phyloP scores from a whole-genome alignment of 2,113 vertebrate genomes.

The Tamias sibiricus region DNA sequence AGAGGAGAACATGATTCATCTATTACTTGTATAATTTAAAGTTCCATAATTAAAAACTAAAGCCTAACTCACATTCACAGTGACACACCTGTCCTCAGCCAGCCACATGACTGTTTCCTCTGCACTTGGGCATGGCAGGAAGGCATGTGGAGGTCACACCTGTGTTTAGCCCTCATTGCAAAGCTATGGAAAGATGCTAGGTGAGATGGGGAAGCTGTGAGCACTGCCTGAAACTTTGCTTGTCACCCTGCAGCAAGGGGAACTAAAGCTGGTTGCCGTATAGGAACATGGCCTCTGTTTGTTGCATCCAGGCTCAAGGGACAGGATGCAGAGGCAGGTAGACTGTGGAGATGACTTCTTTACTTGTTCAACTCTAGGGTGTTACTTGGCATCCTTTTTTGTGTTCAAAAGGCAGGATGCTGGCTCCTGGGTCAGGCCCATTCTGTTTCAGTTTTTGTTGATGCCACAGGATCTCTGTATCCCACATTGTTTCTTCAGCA shows the following conservation, averaged over 20 bases:
- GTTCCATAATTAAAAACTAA: background rate
- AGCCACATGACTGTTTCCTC: background rate
- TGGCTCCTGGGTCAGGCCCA: background rate
- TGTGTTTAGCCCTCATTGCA: background rate
- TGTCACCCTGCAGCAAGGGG: background rate
- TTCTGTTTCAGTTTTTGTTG: background rate
- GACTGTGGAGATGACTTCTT: background rate
- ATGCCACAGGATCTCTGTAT: background rate
- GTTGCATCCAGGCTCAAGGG: background rate
- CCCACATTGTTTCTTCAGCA: background rate
- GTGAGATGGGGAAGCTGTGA: background rate
- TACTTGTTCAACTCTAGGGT: background rate
- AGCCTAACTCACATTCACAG: background rate
- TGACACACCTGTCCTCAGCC: background rate
- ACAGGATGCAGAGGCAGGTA: background rate
- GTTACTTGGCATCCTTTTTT: background rate
- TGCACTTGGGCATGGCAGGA: background rate
- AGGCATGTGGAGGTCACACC: background rate
- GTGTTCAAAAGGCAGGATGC: background rate
- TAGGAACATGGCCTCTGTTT: background rate
- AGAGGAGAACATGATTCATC: conserved; percentile 1
- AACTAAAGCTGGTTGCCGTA: background rate
- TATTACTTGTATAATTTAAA: conserved; percentile 28
- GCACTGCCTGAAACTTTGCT: background rate
- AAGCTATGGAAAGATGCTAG: background rate